phyloP scores from a whole-genome alignment of 2,113 vertebrate species.

The Zeus faber region DNA sequence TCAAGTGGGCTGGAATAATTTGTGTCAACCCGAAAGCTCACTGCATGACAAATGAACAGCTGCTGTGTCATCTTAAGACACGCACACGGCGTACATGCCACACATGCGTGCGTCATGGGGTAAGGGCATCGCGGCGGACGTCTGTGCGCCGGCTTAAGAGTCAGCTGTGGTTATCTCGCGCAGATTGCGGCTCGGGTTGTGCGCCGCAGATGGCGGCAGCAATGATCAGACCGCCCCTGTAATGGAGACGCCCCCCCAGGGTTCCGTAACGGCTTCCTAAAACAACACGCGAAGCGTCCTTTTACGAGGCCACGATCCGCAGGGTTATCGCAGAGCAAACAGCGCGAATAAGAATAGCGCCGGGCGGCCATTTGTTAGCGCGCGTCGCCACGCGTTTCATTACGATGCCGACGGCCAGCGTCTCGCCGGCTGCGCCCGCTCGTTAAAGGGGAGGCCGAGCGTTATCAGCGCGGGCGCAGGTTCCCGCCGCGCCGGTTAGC shows the following conservation, averaged over 20 bases:
- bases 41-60: slow-evolving; percentile 55
- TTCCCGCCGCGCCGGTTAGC: slow-evolving; percentile 60
- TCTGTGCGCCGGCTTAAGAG: slow-evolving; percentile 36
- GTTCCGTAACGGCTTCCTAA: slow-evolving; percentile 69
- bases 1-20: slow-evolving; percentile 44
- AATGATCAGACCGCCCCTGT: slow-evolving; percentile 71
- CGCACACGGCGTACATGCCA: slow-evolving; percentile 1
- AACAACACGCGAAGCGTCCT: slow-evolving; percentile 68
- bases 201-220: slow-evolving; percentile 69
- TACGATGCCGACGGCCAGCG: slow-evolving; percentile 53
- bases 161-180: slow-evolving; percentile 64
- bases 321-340: slow-evolving; percentile 59
- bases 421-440: slow-evolving; percentile 50
- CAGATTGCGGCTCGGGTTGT: slow-evolving; percentile 64
- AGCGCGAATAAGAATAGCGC: slow-evolving; percentile 54
- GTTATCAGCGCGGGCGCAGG: slow-evolving; percentile 67
- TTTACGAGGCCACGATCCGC: slow-evolving; percentile 65
- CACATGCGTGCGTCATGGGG: slow-evolving; percentile 9
- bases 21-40: slow-evolving; percentile 42
- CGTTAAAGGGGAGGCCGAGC: slow-evolving; percentile 62
- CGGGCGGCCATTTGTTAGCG: slow-evolving; percentile 65
- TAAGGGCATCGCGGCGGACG: slow-evolving; percentile 22
- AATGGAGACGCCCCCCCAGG: slow-evolving; percentile 68
- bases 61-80: slow-evolving; percentile 47
- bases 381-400: slow-evolving; percentile 50